Evolutionary conservation across 2,888 invertebrate genomes (phyloP).

Genomic region (Raillietiella orientalis): DNA sequence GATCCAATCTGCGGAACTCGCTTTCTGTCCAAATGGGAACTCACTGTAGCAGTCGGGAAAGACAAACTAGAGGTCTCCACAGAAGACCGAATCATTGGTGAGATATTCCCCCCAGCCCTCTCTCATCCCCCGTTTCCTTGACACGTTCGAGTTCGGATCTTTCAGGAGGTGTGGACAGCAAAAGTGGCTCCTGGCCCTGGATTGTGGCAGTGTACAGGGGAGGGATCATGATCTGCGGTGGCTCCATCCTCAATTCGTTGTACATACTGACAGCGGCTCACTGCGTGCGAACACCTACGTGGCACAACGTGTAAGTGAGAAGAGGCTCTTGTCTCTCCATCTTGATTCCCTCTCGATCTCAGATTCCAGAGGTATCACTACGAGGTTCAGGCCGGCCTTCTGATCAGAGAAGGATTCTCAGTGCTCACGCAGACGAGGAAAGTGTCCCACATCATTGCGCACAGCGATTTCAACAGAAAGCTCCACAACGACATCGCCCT

Average conservation of each 20-base stretch:
- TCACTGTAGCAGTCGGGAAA: no score
- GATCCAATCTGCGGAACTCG: no score
- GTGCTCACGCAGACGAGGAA: slow-evolving; percentile 35
- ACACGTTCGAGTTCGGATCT: no score
- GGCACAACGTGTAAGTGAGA: not conserved
- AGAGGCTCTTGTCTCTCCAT: not conserved
- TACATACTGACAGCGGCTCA: slow-evolving; percentile 60
- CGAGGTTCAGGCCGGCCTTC: slow-evolving; percentile 42
- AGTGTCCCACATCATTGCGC: slow-evolving; percentile 26
- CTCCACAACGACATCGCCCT: slow-evolving; percentile 44
- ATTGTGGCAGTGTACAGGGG: slow-evolving; percentile 39
- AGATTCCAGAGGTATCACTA: slow-evolving; percentile 33
- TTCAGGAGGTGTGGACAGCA: slow-evolving; percentile 38
- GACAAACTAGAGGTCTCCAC: no score
- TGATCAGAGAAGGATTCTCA: slow-evolving; percentile 39
- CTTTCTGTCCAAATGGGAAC: no score
- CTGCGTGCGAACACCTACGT: slow-evolving; percentile 20
- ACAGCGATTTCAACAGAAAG: slow-evolving; percentile 26
- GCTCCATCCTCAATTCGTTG: slow-evolving; percentile 29
- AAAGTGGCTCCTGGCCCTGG: slow-evolving; percentile 52
- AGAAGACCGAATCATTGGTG: no score
- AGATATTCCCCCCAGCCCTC: no score
- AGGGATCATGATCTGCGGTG: slow-evolving; percentile 50
- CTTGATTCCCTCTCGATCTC: slow-evolving; percentile 7
- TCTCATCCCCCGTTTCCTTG: no score